Evolutionary conservation across 1,140 invertebrate species (phyloP), one percentile per base, ranked within the genome.

Genomic region (Diorhabda carinulata): DNA sequence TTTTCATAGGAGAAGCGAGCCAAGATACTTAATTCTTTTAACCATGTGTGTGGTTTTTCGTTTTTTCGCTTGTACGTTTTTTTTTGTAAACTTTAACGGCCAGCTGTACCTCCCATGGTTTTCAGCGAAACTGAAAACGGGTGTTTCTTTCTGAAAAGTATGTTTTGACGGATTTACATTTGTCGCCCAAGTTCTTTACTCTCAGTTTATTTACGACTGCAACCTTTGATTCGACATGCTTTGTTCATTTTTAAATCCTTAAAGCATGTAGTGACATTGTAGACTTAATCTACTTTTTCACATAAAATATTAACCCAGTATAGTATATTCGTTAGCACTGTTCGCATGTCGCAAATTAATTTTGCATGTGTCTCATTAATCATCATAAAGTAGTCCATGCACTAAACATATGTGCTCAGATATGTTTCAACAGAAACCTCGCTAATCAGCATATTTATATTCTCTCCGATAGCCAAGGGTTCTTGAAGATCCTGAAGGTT

Each of bases 101-200:
- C 47, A 52, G 47, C 47, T 52, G 47, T 52, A n/a, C 47, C 47
- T 52, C 6, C n/a, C 47, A n/a, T 52, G 6, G 47, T 52, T 52
- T 52, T 52, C n/a, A 52, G n/a, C n/a, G 6, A 4, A n/a, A 52
- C 47, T 52, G 63, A 57, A 56, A 64, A 44, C 47, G 63, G 43
- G 43, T 64, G 61, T 64, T 44, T 56, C 40, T 64, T 41, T 52
- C 44, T 52, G 3, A 64, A 64, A 57, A 45, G 43, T 43, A n/a
- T 64, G 63, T 64, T 64, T 64, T 64, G 63, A 64, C 63, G 63
- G 63, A 56, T 64, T 7, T 25, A n/a, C 63, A 57, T 64, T 64
- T 64, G 4, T 64, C 52, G 7, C 40, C 25, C n/a, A 57, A 44
- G 63, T 64, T 64, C 44, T 64, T 64, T 40, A 64, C 63, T 45